Percentiles rank a stretch among this genome's conserved stretches.
phyloP scores from a whole-genome alignment of 2,888 invertebrate genomes.

The Lordiphosa andalusiaca region DNA sequence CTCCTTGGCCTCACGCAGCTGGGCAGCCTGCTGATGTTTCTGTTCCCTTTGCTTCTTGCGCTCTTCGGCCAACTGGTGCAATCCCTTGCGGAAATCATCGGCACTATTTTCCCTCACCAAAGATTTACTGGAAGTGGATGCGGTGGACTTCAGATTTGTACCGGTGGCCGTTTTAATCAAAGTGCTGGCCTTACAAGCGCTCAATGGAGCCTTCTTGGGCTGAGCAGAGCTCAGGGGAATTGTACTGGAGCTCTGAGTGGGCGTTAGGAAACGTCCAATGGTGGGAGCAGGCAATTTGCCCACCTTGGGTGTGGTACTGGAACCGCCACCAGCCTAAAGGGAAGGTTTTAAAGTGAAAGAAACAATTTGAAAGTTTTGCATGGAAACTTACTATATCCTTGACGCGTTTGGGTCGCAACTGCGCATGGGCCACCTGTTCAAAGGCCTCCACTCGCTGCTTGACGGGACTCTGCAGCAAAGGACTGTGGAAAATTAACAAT shows the following conservation, averaged over 20 bases:
- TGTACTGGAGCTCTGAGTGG: slow-evolving; percentile 68
- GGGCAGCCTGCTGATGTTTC: slow-evolving; percentile 77
- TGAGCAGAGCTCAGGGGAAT: slow-evolving; percentile 45
- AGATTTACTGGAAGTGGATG: too few species aligned
- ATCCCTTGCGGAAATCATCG: too few species aligned
- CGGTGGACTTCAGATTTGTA: too few species aligned
- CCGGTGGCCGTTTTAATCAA: too few species aligned
- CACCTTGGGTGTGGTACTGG: slow-evolving; percentile 68
- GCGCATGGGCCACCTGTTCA: slow-evolving; percentile 25
- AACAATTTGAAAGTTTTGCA: background rate
- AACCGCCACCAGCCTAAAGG: slow-evolving; percentile 24
- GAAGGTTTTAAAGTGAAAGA: background rate
- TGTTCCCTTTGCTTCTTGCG: slow-evolving; percentile 77
- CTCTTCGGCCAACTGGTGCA: too few species aligned
- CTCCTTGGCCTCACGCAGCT: slow-evolving; percentile 78
- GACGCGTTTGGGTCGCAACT: slow-evolving; percentile 59
- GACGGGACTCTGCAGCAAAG: too few species aligned
- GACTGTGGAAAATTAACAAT: too few species aligned
- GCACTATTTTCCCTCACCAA: too few species aligned
- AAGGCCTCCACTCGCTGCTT: too few species aligned
- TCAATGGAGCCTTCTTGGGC: slow-evolving; percentile 73
- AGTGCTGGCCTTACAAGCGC: slow-evolving; percentile 54
- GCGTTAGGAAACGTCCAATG: slow-evolving; percentile 76
- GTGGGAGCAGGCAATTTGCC: slow-evolving; percentile 65
- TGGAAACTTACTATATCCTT: slow-evolving; percentile 70